Base-by-base conservation (phyloP, 2,113 vertebrate species). In the Hydropotes inermis region DNA sequence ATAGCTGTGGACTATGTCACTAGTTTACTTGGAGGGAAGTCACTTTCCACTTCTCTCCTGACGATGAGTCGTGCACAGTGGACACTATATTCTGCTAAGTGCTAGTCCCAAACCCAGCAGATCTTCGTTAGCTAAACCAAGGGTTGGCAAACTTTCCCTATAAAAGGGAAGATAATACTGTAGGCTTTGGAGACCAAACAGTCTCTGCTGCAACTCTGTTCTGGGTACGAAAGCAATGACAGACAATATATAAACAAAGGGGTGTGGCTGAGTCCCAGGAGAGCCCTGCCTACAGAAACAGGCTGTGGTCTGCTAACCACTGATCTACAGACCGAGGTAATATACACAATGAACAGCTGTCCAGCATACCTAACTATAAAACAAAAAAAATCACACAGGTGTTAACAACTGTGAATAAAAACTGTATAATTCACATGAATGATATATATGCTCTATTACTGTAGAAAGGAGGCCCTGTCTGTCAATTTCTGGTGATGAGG, bases 131-230 rank as follows among this genome's bases (percentile, higher is more conserved):
- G 30, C 27, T 76, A 36, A 60, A 74, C 43, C 23, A 50, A 33
- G 45, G 28, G 27, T 6, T 33, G n/a, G 52, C 70, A 70, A 47
- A 45, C 30, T 25, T 76, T 28, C 89, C 60, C 64, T 78, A 17
- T 28, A 47, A 78, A 85, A 36, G 47, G 47, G 47, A 79, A 89
- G 54, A 79, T 36, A 64, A 76, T 60, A 89, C 23, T 45, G 28
- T 16, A 76, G 64, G 87, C 47, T 89, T 93, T 43, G 79, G 30
- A 84, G 54, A 30, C 91, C 23, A 43, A 60, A 64, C 45, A 50
- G 39, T 54, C 25, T 67, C 64, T 30, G 16, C 7, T 74, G 58
- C 84, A 61, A 27, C 14, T 82, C 27, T 57, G 74, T 79, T 79
- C 11, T 27, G 1, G 12, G 54, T 64, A 27, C 28, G 28, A 60